These are phyloP conservation scores for Donacobius atricapilla DNA, from an alignment of 2,113 vertebrate genomes.

Conservation along the genomic window DNA sequence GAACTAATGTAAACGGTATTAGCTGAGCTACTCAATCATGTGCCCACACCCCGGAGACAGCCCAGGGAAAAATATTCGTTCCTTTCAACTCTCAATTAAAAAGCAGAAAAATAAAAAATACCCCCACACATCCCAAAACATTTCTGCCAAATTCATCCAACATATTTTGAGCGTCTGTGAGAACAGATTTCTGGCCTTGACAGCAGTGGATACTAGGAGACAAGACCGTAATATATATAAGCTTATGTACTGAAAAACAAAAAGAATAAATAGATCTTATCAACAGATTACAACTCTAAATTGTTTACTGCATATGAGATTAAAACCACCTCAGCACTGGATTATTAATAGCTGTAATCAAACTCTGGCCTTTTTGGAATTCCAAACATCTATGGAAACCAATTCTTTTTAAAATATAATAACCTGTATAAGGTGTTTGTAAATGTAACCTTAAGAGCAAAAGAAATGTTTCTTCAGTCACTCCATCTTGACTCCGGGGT, in stretches of 20 bases:
- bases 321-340: background rate
- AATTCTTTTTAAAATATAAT: background rate
- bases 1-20: background rate
- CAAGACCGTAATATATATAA: background rate
- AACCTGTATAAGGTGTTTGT: background rate
- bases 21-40: conserved; percentile 42
- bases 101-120: background rate
- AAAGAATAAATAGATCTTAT: background rate
- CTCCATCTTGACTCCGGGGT: background rate
- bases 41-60: background rate
- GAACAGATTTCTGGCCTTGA: background rate
- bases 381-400: background rate
- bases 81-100: background rate
- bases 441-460: background rate
- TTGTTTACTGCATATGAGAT: background rate
- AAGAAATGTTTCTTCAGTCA: background rate
- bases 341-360: conserved; percentile 1
- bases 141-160: background rate
- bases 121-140: background rate
- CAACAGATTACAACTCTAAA: background rate
- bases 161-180: background rate
- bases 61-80: background rate
- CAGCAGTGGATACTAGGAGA: background rate
- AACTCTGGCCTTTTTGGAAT: conserved; percentile 20
- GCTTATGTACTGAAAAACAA: background rate